These are phyloP conservation scores for Eulemur rufifrons DNA, from an alignment of 2,113 vertebrate species.

Conservation along the genomic window DNA sequence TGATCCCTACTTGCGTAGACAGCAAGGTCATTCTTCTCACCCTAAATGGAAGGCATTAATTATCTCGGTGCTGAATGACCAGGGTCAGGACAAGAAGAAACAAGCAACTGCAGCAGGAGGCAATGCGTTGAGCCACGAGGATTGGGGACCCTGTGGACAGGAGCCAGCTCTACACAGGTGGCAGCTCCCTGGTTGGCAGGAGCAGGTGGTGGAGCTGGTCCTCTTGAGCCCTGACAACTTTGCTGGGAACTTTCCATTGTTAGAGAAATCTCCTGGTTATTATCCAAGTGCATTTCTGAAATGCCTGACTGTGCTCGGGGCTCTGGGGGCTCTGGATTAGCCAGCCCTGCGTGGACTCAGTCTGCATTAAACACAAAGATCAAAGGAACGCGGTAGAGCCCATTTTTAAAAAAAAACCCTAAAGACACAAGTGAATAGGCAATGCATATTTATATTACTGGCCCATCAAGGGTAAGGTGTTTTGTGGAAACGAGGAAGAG, in stretches of 20 bases:
- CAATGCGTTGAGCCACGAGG: background rate
- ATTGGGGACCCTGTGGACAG: background rate
- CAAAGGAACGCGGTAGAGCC: background rate
- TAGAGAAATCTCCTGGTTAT: background rate
- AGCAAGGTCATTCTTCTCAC: background rate
- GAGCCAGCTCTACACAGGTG: background rate
- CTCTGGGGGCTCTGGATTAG: background rate
- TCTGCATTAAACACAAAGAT: background rate
- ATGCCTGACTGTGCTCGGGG: background rate
- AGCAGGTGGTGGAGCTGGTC: background rate
- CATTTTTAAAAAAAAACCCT: background rate
- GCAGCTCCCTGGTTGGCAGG: background rate
- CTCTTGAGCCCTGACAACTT: background rate
- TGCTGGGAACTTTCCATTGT: background rate
- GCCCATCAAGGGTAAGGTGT: background rate
- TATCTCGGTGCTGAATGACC: background rate
- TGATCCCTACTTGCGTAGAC: background rate
- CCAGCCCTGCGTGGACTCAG: background rate
- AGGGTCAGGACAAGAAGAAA: background rate
- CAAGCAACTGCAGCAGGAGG: background rate
- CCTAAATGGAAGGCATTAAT: background rate
- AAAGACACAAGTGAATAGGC: background rate
- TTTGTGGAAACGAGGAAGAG: background rate
- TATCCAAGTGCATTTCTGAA: conserved; percentile 39
- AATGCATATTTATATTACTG: background rate